These are phyloP conservation scores for Podotricha telesiphe DNA, from an alignment of 2,888 invertebrate species.

Conservation along the genomic window DNA sequence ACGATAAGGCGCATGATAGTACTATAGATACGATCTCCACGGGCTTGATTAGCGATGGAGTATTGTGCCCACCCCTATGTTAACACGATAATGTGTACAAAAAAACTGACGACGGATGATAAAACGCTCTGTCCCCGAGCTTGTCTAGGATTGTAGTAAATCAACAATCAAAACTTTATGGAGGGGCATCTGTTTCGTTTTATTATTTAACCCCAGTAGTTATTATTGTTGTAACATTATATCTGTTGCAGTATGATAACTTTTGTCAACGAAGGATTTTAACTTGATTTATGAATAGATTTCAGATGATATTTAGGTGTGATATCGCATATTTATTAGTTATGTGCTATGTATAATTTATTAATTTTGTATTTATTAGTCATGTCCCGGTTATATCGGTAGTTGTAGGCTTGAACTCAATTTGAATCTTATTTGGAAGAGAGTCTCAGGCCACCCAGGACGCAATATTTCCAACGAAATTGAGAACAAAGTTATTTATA, in stretches of 20 bases:
- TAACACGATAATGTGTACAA: conserved; percentile 37
- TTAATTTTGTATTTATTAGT: too few species aligned
- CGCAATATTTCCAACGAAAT: too few species aligned
- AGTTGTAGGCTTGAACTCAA: too few species aligned
- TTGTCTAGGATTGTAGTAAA: conserved; percentile 39
- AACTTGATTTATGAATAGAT: background rate
- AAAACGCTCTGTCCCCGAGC: conserved; percentile 36
- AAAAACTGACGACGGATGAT: conserved; percentile 40
- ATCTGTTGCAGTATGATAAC: conserved; percentile 16
- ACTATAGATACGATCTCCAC: conserved; percentile 44
- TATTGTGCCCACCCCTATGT: conserved; percentile 41
- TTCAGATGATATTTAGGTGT: background rate
- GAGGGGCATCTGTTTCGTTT: conserved; percentile 41
- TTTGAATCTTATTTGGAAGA: too few species aligned
- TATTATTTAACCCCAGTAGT: conserved; percentile 37
- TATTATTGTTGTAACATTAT: conserved; percentile 25
- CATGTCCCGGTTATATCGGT: too few species aligned
- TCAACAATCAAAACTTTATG: conserved; percentile 41
- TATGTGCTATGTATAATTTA: too few species aligned
- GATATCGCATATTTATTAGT: background rate
- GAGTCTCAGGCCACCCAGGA: too few species aligned
- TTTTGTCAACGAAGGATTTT: conserved; percentile 3
- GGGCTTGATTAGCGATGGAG: conserved; percentile 41
- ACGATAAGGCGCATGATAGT: conserved; percentile 49
- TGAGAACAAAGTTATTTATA: too few species aligned